Evolutionary conservation across 2,888 invertebrate genomes (phyloP).

Genomic region (Panopea generosa): DNA sequence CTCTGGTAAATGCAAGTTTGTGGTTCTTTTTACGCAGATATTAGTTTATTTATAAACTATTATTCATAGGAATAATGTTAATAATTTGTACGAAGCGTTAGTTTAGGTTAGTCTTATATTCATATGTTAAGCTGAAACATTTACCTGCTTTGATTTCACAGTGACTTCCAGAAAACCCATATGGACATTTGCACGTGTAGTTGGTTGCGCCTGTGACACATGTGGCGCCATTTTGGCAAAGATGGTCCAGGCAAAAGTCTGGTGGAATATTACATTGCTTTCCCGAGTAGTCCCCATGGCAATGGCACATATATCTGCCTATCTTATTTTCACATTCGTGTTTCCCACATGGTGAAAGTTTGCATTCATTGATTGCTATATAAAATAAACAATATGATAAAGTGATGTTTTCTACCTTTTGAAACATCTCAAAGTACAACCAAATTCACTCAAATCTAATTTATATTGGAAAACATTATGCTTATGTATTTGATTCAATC

Average conservation of each 20-base stretch:
- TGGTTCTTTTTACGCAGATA: too few species aligned
- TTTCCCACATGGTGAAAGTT: constrained; percentile 29
- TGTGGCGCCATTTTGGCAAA: constrained; percentile 33
- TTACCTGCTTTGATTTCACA: constrained; percentile 39
- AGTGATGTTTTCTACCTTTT: too few species aligned
- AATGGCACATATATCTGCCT: constrained; percentile 30
- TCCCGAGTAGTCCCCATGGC: constrained; percentile 35
- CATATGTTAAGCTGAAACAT: too few species aligned
- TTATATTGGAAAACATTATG: too few species aligned
- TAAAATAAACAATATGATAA: neutral
- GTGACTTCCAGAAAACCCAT: constrained; percentile 29
- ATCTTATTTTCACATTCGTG: constrained; percentile 28
- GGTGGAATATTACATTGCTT: constrained; percentile 32
- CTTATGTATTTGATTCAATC: too few species aligned
- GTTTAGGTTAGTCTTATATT: too few species aligned
- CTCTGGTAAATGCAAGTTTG: too few species aligned
- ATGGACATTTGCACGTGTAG: constrained; percentile 46
- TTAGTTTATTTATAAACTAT: too few species aligned
- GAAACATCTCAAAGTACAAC: too few species aligned
- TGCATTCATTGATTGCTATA: constrained; percentile 34
- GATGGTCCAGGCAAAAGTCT: constrained; percentile 30
- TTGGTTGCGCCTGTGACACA: constrained; percentile 26
- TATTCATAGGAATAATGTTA: too few species aligned
- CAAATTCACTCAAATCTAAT: too few species aligned
- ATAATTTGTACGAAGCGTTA: too few species aligned